Base-by-base conservation (phyloP, 2,888 invertebrate species). In the Elegia similella region DNA sequence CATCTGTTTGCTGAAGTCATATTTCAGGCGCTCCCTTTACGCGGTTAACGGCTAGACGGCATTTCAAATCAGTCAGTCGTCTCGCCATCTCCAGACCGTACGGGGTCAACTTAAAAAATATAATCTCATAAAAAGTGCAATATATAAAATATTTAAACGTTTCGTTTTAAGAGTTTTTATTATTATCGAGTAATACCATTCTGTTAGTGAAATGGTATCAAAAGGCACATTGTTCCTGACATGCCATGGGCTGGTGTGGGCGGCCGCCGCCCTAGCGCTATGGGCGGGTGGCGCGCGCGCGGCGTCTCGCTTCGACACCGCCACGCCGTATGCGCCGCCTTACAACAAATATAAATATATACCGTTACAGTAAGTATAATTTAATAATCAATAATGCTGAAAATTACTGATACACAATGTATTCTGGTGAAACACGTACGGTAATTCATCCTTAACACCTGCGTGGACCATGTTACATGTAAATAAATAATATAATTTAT, bases 1-100 rank as follows among this genome's bases (percentile, higher is more conserved):
- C 78, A 64, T 68, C 62, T 90, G 82, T 90, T 90, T 83, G 76
- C 86, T 70, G 77, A 80, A 82, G 71, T 84, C 73, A 88, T 89
- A 78, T 80, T 78, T 76, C 76, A 79, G 73, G 67, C 62, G 76
- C 70, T 82, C 80, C 81, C 85, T 79, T 80, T 77, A 65, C 72
- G 67, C 63, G 72, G 83, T 84, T 86, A 89, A 84, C 86, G 78
- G 76, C 80, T 76, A 70, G 79, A 79, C 65, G 69, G 67, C 69
- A 66, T 68, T 68, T 70, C 69, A 67, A 64, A 71, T 67, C 72
- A 61, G 73, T 67, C 72, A 61, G 73, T 91, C 68, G 75, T 63
- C 66, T 68, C 68, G 67, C 57, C 66, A 76, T 64, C 79, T 64
- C 72, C 72, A 67, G 62, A 66, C 74, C 61, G 84, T 75, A 72